phyloP scores from a whole-genome alignment of 2,888 invertebrate species.

The Blastobasis lacticolella region DNA sequence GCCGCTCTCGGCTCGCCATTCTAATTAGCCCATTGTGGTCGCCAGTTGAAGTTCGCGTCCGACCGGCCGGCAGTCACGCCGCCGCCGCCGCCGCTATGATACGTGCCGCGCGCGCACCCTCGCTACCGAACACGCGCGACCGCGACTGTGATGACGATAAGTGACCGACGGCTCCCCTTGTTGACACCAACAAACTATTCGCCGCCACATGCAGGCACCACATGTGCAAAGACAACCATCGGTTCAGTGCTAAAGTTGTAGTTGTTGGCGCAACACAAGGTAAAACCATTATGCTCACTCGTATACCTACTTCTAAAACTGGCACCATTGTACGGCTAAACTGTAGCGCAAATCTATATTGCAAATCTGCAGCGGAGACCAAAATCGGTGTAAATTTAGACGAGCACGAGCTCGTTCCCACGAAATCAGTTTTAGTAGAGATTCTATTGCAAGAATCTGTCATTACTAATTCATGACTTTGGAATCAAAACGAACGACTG shows the following conservation, averaged over 20 bases:
- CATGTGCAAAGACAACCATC: conserved; percentile 28
- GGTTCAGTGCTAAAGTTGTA: conserved; percentile 37
- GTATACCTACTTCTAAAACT: conserved; percentile 49
- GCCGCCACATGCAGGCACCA: conserved; percentile 42
- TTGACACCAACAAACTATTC: conserved; percentile 47
- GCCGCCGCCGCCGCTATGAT: conserved; percentile 39
- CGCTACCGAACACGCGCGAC: conserved; percentile 37
- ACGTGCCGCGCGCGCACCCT: conserved; percentile 33
- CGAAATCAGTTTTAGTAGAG: not conserved
- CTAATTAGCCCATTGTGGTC: conserved; percentile 72
- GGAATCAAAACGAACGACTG: conserved; percentile 2
- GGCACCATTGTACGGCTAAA: conserved; percentile 34
- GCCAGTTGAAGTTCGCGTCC: conserved; percentile 59
- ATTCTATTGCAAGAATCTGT: conserved; percentile 6
- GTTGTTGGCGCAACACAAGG: conserved; percentile 55
- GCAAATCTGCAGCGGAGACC: conserved; percentile 12
- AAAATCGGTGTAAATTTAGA: not conserved
- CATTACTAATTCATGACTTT: conserved; percentile 1
- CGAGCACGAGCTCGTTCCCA: too few species aligned
- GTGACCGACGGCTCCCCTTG: conserved; percentile 53
- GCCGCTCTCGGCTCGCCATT: conserved; percentile 58
- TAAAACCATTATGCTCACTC: conserved; percentile 61
- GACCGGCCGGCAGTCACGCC: conserved; percentile 63
- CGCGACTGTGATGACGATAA: conserved; percentile 56
- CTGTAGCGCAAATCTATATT: conserved; percentile 12